Percentiles rank a stretch among this genome's conserved stretches.
These are phyloP conservation scores for Caenorhabditis imperialis DNA, from an alignment of 2,888 invertebrate species.

Conservation along the genomic window DNA sequence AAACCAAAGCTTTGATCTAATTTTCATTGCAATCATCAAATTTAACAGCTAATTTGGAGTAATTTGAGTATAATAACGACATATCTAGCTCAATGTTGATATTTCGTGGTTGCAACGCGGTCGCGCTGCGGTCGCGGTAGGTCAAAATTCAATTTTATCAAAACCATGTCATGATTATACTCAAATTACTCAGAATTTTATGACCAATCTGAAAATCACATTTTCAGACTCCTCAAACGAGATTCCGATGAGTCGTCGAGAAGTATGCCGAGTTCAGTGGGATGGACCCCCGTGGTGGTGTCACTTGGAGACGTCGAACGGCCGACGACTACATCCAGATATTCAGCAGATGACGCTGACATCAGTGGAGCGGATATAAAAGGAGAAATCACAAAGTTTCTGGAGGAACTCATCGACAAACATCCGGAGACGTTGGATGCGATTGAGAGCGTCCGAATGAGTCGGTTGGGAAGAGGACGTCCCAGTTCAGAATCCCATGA, in stretches of 20 bases:
- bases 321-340: slow-evolving; percentile 45
- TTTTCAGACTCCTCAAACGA: not conserved
- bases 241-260: slow-evolving; percentile 49
- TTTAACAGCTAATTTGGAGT: too few relatives aligned
- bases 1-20: too few relatives aligned
- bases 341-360: slow-evolving; percentile 53
- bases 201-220: not conserved
- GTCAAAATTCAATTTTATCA: too few relatives aligned
- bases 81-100: too few relatives aligned
- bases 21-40: too few relatives aligned
- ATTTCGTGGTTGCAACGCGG: too few relatives aligned
- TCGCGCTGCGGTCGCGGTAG: too few relatives aligned
- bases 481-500: slow-evolving; percentile 38
- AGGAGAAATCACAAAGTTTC: slow-evolving; percentile 73
- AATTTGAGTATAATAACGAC: too few relatives aligned
- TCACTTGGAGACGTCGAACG: slow-evolving; percentile 53
- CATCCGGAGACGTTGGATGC: slow-evolving; percentile 78
- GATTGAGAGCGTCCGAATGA: slow-evolving; percentile 75
- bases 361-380: slow-evolving; percentile 64
- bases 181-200: too few relatives aligned
- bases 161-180: too few relatives aligned
- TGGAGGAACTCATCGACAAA: slow-evolving; percentile 77
- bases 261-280: slow-evolving; percentile 55
- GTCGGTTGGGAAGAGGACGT: slow-evolving; percentile 45
- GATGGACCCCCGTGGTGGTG: slow-evolving; percentile 59